Conservation (phyloP, 2,888 invertebrate species). For the Branchipolynoe longqiensis region DNA sequence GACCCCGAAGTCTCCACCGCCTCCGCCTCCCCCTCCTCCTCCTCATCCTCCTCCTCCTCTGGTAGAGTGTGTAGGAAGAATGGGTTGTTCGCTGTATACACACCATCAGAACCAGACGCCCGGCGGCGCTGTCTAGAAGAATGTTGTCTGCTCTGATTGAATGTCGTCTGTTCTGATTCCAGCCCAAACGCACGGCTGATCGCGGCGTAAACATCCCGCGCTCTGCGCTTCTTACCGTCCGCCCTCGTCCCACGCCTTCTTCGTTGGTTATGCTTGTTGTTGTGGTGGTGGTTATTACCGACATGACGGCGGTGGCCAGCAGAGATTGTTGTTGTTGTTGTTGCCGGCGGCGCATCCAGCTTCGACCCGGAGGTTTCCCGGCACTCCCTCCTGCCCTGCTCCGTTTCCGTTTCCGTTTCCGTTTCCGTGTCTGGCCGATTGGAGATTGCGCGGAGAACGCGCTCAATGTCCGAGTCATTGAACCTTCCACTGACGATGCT, state of each 20-base stretch:
- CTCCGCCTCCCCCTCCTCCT: constrained; percentile 10
- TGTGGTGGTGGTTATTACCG: too few species aligned
- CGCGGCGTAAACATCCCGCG: neutral
- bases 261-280: too few species aligned
- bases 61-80: neutral
- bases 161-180: neutral
- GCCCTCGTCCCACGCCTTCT: neutral
- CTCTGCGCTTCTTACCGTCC: neutral
- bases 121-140: neutral
- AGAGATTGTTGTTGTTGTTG: too few species aligned
- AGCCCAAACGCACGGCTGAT: constrained; percentile 16
- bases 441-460: neutral
- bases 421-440: too few species aligned
- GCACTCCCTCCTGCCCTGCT: too few species aligned
- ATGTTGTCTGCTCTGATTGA: neutral
- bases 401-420: too few species aligned
- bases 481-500: neutral
- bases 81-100: constrained; percentile 4
- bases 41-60: constrained; percentile 4
- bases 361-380: too few species aligned
- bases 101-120: neutral
- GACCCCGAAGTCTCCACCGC: neutral
- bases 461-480: constrained; percentile 15
- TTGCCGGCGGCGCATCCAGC: too few species aligned
- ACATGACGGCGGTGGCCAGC: too few species aligned